Evolutionary conservation across 2,797 vertebrate species (phyloP).

Genomic region (Antennarius maculatus): DNA sequence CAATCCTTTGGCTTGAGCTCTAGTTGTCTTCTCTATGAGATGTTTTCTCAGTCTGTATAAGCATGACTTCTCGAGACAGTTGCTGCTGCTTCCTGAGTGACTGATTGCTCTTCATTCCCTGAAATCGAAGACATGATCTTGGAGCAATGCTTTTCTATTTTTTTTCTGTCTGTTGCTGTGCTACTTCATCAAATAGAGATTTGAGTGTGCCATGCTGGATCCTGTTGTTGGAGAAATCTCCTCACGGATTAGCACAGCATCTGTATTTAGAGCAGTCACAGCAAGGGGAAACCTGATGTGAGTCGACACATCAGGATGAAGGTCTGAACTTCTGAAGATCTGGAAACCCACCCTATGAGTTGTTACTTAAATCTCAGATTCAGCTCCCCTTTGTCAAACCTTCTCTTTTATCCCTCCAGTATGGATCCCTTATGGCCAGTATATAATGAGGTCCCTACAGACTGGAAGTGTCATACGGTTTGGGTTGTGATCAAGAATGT

Average conservation of each 20-base stretch:
- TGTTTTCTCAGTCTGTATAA: constrained; percentile 31
- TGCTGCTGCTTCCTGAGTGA: constrained; percentile 27
- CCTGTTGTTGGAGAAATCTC: constrained; percentile 37
- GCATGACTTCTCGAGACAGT: constrained; percentile 30
- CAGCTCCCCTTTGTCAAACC: constrained; percentile 2
- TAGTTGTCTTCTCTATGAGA: constrained; percentile 39
- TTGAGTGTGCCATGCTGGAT: constrained; percentile 31
- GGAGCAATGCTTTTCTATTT: constrained; percentile 1
- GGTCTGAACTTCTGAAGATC: constrained; percentile 23
- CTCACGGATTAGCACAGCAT: constrained; percentile 40
- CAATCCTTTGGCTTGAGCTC: constrained; percentile 42
- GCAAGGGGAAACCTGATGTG: constrained; percentile 20
- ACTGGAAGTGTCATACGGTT: constrained; percentile 2
- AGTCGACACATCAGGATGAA: constrained; percentile 8
- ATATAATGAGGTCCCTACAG: constrained; percentile 26
- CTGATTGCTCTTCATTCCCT: constrained; percentile 31
- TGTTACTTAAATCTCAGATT: constrained; percentile 9
- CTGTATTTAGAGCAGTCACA: constrained; percentile 26
- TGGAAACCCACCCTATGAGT: constrained; percentile 6
- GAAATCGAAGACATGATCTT: constrained; percentile 24
- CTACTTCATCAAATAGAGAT: constrained; percentile 30
- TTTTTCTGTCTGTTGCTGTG: background rate
- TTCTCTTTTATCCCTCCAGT: constrained; percentile 8
- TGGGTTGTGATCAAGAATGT: constrained; percentile 11
- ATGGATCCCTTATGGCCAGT: constrained; percentile 7